Base-by-base conservation (phyloP, 1,140 invertebrate species). In the Drosophila trapezifrons region DNA sequence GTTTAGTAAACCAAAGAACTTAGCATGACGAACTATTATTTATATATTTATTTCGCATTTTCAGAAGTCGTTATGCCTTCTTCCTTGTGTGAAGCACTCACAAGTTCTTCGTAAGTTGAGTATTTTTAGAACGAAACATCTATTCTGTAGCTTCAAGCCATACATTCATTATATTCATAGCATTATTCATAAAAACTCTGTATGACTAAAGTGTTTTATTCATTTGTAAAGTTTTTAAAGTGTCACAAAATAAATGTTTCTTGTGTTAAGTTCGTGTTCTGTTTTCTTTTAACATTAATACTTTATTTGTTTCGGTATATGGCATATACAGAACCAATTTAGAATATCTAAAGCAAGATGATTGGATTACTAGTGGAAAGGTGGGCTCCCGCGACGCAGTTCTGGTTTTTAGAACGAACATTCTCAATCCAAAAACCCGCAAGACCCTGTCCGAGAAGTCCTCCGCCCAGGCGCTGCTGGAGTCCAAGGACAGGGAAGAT, bases 291-390 rank as follows among this genome's bases (percentile, higher is more conserved):
- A 18, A 20, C 20, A 35, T 17, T 32, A 40, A 64, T 43, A 64
- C 12, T 9, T 18, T 38, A 46, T 54, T 46, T 15, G 20, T 51
- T 29, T 37, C 15, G 7, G 12, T 51, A 43, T 57, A 3, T 49
- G 7, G 3, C 54, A 59, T 63, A n/a, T n/a, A n/a, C n/a, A 64
- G 80, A 69, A 25, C 46, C 25, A 80, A 40, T 63, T 58, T 75
- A 43, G 58, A 83, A 6, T 51, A 52, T 35, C 45, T 45, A 57
- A 76, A 57, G 42, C 66, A 89, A n/a, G 63, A 80, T 65, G 73
- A 90, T 66, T 92, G 91, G 91, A 81, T 92, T 58, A 89, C 91
- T 6, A 91, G 90, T 84, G 91, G 91, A 54, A 80, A 78, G 58
- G 27, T 91, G 47, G 91, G 91, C 6, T 91, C 91, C 2, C 84